phyloP scores from a whole-genome alignment of 1,140 invertebrate genomes.

The Trissolcus basalis region DNA sequence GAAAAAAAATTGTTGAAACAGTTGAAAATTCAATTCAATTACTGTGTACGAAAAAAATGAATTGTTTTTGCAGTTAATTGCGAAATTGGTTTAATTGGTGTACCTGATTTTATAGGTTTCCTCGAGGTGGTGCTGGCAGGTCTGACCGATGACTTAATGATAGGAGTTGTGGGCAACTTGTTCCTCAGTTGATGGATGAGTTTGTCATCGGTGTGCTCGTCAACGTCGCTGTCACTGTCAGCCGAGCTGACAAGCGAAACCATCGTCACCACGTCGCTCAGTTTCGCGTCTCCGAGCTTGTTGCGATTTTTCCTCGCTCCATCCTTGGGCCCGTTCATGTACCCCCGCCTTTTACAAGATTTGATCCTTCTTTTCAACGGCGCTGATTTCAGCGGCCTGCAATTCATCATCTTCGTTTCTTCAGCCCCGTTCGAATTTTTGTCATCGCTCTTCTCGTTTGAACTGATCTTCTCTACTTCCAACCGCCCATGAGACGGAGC shows the following conservation, averaged over 20 bases:
- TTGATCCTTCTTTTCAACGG: conserved; percentile 66
- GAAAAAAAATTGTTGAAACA: no score
- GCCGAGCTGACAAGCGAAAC: conserved; percentile 77
- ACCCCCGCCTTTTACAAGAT: conserved; percentile 61
- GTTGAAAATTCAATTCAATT: no score
- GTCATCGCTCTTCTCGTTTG: conserved; percentile 33
- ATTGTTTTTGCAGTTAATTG: no score
- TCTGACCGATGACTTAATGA: conserved; percentile 68
- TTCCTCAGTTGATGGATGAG: conserved; percentile 69
- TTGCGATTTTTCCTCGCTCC: conserved; percentile 34
- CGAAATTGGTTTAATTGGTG: conserved; percentile 9
- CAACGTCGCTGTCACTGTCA: conserved; percentile 76
- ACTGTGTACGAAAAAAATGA: no score
- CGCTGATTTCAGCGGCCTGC: conserved; percentile 67
- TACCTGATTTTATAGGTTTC: conserved; percentile 77
- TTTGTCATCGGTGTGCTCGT: conserved; percentile 70
- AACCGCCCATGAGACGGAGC: conserved; percentile 62
- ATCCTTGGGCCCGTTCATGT: conserved; percentile 52
- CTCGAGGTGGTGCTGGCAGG: conserved; percentile 59
- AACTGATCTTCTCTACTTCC: background rate
- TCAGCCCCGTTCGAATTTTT: conserved; percentile 31
- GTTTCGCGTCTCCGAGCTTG: conserved; percentile 42
- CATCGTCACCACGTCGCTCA: conserved; percentile 77
- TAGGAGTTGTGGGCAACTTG: conserved; percentile 71
- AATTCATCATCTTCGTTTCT: conserved; percentile 25